A percentile compares a stretch with the other conserved stretches of the same genome.
phyloP scores from a whole-genome alignment of 1,140 invertebrate genomes.

The Chrysoperla carnea region DNA sequence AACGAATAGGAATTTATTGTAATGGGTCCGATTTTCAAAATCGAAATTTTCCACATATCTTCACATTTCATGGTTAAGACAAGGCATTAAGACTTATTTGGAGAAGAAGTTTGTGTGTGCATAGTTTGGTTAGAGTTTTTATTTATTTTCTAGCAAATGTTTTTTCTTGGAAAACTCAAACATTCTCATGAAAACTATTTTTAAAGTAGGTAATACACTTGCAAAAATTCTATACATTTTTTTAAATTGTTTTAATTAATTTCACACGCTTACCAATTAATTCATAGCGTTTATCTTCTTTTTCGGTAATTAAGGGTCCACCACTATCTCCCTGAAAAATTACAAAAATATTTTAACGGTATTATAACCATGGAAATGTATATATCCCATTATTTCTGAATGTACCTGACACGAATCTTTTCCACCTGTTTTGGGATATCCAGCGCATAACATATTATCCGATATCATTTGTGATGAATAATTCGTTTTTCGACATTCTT shows the following conservation, averaged over 20 bases:
- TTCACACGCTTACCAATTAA: slow-evolving; percentile 39
- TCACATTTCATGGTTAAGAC: too few species aligned
- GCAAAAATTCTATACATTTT: too few species aligned
- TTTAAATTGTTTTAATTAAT: not conserved
- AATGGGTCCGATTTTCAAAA: too few species aligned
- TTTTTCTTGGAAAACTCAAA: too few species aligned
- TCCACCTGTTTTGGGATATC: slow-evolving; percentile 49
- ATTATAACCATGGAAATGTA: not conserved
- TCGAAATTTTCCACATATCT: too few species aligned
- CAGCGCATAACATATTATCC: slow-evolving; percentile 74
- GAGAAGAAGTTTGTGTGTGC: too few species aligned
- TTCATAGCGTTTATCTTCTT: slow-evolving; percentile 55
- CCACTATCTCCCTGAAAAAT: slow-evolving; percentile 71
- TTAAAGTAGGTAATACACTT: too few species aligned
- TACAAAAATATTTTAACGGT: not conserved
- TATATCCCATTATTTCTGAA: not conserved
- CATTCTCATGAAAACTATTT: too few species aligned
- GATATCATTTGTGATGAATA: slow-evolving; percentile 64
- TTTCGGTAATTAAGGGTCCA: slow-evolving; percentile 61
- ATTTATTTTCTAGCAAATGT: too few species aligned
- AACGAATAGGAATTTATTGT: too few species aligned
- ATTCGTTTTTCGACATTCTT: slow-evolving; percentile 57
- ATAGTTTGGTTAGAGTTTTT: too few species aligned
- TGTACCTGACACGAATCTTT: slow-evolving; percentile 72
- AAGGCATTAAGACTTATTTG: too few species aligned